Percentiles rank a stretch among this genome's conserved stretches.
These are phyloP conservation scores for Struthio camelus DNA, from an alignment of 2,113 vertebrate species.

Conservation along the genomic window DNA sequence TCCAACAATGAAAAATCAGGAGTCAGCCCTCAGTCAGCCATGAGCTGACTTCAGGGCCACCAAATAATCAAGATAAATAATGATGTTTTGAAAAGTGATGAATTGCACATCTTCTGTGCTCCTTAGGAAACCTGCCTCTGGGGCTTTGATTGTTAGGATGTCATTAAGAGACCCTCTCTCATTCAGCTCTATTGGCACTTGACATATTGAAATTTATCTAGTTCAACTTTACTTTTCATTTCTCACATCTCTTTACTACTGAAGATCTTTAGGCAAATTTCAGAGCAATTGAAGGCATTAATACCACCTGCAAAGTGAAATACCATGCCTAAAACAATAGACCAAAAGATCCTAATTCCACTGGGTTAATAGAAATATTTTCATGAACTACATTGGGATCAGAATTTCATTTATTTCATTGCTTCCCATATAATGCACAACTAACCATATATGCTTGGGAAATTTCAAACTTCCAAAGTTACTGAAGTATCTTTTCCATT, in stretches of 20 bases:
- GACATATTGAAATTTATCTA: not conserved
- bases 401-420: not conserved
- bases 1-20: not conserved
- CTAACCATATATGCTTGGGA: not conserved
- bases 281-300: not conserved
- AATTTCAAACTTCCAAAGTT: not conserved
- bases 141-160: not conserved
- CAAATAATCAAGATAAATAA: not conserved
- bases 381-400: not conserved
- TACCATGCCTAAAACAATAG: not conserved
- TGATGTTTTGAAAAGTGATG: not conserved
- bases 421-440: not conserved
- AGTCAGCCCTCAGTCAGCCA: not conserved
- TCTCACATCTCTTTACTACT: not conserved
- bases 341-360: not conserved
- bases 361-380: not conserved
- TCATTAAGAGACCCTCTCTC: not conserved
- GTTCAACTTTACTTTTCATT: not conserved
- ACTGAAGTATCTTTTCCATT: not conserved
- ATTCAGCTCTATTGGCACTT: not conserved
- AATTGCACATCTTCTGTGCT: not conserved
- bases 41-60: not conserved
- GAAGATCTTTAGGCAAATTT: not conserved
- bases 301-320: not conserved
- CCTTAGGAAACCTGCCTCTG: not conserved